Base-by-base conservation (phyloP, 2,113 vertebrate species). In the Drymodes brunneopygia region DNA sequence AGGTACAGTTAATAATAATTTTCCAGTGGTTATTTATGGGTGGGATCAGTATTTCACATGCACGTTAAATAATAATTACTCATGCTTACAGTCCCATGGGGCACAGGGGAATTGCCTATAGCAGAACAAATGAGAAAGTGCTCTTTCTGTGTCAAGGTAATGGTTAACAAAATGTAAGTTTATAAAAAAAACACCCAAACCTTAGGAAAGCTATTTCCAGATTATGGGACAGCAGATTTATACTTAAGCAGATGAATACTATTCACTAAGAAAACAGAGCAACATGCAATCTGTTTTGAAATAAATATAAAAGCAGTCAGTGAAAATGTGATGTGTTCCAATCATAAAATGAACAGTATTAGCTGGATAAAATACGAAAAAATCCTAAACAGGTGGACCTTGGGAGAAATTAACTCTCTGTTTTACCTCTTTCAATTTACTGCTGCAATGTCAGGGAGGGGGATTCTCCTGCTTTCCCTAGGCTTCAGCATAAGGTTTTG, bases 191-290 rank as follows among this genome's bases (percentile, higher is more conserved):
- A 0, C 35, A 79, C 27, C 7, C 71, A 81, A 78, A 81, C 58
- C 50, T 85, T 86, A 72, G 35, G 73, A 70, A 93, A 94, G 24
- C 54, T 86, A 92, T 81, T 96, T 93, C n/a, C 69, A 93, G n/a
- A 71, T 64, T 67, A 92, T 53, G 69, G 60, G 31, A 81, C 24
- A 60, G 53, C 64, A 92, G 85, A 84, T 93, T 80, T 83, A 78
- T 90, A 67, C 42, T 71, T 69, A 60, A 67, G 56, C 54, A 90
- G 85, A 80, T 45, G n/a, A 94, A 78, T 22, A 15, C 13, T 61
- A 35, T 53, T 89, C 70, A 88, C 60, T 31, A 62, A 90, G 71
- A 95, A 93, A 88, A 86, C 31, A 83, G 61, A 85, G 44, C 27
- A 94, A 83, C 33, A 65, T 48, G 60, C 64, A 93, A 78, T 40